phyloP scores from a whole-genome alignment of 2,113 vertebrate species.

The Laticauda colubrina region DNA sequence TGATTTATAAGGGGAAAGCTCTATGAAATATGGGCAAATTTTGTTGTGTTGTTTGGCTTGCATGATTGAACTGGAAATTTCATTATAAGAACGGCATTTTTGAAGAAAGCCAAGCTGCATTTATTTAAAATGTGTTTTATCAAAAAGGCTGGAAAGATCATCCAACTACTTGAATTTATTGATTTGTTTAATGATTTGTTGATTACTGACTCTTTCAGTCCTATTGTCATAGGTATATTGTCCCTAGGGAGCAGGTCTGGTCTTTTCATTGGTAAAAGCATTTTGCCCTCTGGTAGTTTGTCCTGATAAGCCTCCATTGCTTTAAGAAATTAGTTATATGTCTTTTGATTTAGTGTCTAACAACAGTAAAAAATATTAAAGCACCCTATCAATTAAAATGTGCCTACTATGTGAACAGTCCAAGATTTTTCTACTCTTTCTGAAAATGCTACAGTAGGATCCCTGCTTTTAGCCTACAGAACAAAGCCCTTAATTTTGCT shows the following conservation, averaged over 20 bases:
- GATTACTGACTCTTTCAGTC: constrained; percentile 24
- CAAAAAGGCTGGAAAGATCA: constrained; percentile 18
- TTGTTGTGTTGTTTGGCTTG: background rate
- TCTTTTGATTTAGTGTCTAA: background rate
- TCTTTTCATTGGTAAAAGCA: background rate
- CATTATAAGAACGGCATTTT: constrained; percentile 13
- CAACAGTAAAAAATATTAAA: background rate
- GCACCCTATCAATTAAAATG: background rate
- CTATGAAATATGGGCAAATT: constrained; percentile 13
- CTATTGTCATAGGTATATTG: background rate
- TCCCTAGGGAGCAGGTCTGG: too few relatives aligned
- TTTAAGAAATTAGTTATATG: background rate
- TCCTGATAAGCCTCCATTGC: background rate
- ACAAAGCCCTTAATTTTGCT: background rate
- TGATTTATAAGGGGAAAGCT: background rate
- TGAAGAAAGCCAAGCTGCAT: constrained; percentile 9
- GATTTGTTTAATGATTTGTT: background rate
- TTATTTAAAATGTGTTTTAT: constrained; percentile 23
- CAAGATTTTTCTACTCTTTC: background rate
- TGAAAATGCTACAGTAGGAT: background rate
- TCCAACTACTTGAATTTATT: constrained; percentile 10
- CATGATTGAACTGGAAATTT: background rate
- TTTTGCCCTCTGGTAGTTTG: background rate
- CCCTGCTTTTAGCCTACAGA: background rate
- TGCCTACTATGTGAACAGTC: background rate